phyloP scores from a whole-genome alignment of 2,888 invertebrate species.

The Drosophila hamatofila region DNA sequence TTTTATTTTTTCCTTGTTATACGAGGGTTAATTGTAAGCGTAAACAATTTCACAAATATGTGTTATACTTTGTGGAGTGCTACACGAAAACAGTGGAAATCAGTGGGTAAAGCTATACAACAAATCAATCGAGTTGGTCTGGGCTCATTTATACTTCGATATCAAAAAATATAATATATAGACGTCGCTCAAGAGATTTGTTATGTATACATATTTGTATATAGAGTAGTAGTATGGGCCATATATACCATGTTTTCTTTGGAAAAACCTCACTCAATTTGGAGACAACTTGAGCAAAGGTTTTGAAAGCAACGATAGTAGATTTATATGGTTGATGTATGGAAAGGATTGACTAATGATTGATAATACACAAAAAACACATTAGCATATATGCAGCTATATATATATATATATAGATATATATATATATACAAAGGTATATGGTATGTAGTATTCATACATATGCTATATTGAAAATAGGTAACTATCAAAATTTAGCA shows the following conservation, averaged over 20 bases:
- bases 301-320: conserved; percentile 48
- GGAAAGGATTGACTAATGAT: conserved; percentile 1
- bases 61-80: conserved; percentile 44
- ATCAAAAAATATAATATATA: conserved; percentile 75
- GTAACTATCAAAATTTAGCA: conserved; percentile 74
- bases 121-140: conserved; percentile 81
- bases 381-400: conserved; percentile 39
- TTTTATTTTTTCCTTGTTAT: conserved; percentile 37
- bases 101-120: conserved; percentile 45
- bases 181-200: conserved; percentile 79
- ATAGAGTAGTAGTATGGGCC: not conserved
- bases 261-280: conserved; percentile 58
- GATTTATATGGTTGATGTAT: conserved; percentile 13
- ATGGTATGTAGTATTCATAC: conserved; percentile 28
- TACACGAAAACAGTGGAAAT: conserved; percentile 28
- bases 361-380: conserved; percentile 29
- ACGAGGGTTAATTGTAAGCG: conserved; percentile 62
- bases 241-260: conserved; percentile 38
- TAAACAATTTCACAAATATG: conserved; percentile 69
- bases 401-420: conserved; percentile 24
- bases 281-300: conserved; percentile 64
- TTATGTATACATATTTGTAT: conserved; percentile 37
- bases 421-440: conserved; percentile 17
- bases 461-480: conserved; percentile 59
- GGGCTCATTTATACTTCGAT: conserved; percentile 79